Base-by-base conservation (phyloP, 2,888 invertebrate genomes). In the Tromatobia lineatoria region DNA sequence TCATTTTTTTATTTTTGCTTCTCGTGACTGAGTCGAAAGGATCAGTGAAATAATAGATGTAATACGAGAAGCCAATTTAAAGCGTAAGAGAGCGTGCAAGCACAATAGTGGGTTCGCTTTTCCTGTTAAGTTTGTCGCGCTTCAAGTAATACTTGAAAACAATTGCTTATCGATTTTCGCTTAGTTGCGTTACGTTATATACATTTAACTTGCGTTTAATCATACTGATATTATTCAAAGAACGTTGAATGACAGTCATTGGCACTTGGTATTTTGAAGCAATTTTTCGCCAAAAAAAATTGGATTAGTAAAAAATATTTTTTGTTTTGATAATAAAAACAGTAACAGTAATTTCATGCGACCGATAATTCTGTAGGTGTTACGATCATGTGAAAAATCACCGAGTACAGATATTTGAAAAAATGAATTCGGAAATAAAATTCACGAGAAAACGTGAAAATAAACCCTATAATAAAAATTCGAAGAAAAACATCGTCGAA, bases 81-180 rank as follows among this genome's bases (percentile, higher is more conserved):
- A 15, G 3, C 10, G 10, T 0, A 29, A 52, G 50, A 29, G n/a
- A 66, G 47, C 50, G 67, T n/a, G 69, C 8, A 25, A 15, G 23
- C 47, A 8, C 23, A 23, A 42, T 45, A 67, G 18, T 34, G 34
- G 52, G 18, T 29, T 25, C 20, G 7, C 59, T 25, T 7, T 45
- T 45, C 25, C 8, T 25, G n/a, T 45, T 45, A 23, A 73, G 25
- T 73, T 2, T n/a, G 8, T 73, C 13, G 20, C 25, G 25, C 18
- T 20, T 54, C 38, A 6, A 57, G 57, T 34, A 23, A 57, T 15
- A 71, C 52, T 71, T 38, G 25, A 57, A 71, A 71, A 42, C 15
- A 71, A 57, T 42, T 57, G 20, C n/a, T 42, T 2, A n/a, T 29
- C 1, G 25, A 3, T 13, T 47, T 67, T 1, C 15, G 2, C 3